Conservation (phyloP, 2,797 vertebrate genomes). For the Phalanger gymnotis region DNA sequence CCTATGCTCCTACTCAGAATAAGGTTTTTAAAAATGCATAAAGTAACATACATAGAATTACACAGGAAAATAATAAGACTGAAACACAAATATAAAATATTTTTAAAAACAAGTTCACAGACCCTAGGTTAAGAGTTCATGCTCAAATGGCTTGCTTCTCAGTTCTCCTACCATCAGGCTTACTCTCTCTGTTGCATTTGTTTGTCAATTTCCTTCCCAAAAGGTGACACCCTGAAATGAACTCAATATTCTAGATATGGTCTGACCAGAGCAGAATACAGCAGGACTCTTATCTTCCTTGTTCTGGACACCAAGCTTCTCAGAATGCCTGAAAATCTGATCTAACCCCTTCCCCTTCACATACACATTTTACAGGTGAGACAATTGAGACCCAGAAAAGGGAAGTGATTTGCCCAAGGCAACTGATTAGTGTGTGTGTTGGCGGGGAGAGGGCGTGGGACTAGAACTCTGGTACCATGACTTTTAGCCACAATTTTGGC, state of each 20-base stretch:
- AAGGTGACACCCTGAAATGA: neutral
- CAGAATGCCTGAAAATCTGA: neutral
- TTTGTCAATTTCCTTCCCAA: neutral
- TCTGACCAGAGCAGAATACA: neutral
- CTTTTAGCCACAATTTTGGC: neutral
- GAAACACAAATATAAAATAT: neutral
- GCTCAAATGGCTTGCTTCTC: neutral
- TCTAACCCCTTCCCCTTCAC: neutral
- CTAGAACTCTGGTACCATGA: neutral
- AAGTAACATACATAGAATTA: neutral
- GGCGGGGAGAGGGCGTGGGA: too few species aligned
- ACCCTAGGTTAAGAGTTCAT: neutral
- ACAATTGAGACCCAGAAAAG: neutral
- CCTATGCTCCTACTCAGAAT: neutral
- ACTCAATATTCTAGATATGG: neutral
- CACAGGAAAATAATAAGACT: neutral
- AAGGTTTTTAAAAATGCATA: neutral
- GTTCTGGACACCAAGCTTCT: neutral
- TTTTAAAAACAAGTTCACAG: neutral
- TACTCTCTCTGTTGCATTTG: neutral
- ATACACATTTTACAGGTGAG: neutral
- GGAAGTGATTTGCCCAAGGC: neutral
- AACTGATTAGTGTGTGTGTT: neutral
- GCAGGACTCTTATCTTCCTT: neutral
- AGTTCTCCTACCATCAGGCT: neutral